These are phyloP conservation scores for Carpatolechia fugitivella DNA, from an alignment of 2,888 invertebrate genomes.

Conservation along the genomic window DNA sequence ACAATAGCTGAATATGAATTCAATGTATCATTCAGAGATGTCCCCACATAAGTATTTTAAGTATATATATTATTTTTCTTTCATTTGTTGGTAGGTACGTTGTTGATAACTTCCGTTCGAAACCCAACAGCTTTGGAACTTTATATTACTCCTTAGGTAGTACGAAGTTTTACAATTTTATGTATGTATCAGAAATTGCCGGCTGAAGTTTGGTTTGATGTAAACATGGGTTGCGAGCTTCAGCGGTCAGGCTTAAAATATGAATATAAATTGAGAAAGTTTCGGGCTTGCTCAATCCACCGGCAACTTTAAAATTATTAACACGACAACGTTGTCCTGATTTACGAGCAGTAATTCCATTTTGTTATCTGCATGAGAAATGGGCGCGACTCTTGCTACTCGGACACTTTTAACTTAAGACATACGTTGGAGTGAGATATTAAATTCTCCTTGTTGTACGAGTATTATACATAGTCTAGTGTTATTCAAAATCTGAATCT, in stretches of 20 bases:
- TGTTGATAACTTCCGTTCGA: background rate
- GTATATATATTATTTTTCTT: background rate
- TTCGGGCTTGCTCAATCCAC: constrained; percentile 60
- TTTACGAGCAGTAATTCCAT: constrained; percentile 44
- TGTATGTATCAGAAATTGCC: constrained; percentile 37
- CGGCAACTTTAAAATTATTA: constrained; percentile 67
- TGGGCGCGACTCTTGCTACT: background rate
- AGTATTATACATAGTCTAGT: too few relatives aligned
- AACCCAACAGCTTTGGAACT: background rate
- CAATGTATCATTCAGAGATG: too few relatives aligned
- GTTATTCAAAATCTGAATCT: too few relatives aligned
- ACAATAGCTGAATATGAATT: too few relatives aligned
- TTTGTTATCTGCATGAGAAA: constrained; percentile 21
- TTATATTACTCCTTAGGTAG: background rate
- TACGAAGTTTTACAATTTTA: constrained; percentile 29
- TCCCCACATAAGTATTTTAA: background rate
- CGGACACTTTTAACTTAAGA: background rate
- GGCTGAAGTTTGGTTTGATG: constrained; percentile 53
- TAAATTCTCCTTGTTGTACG: background rate
- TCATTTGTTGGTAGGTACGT: too few relatives aligned
- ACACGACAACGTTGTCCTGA: constrained; percentile 46
- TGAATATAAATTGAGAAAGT: constrained; percentile 75
- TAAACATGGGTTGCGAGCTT: constrained; percentile 53
- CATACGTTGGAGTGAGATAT: background rate
- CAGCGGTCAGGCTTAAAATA: constrained; percentile 66